Conservation (phyloP, 1,140 invertebrate genomes). For the Calliphora vicina region DNA sequence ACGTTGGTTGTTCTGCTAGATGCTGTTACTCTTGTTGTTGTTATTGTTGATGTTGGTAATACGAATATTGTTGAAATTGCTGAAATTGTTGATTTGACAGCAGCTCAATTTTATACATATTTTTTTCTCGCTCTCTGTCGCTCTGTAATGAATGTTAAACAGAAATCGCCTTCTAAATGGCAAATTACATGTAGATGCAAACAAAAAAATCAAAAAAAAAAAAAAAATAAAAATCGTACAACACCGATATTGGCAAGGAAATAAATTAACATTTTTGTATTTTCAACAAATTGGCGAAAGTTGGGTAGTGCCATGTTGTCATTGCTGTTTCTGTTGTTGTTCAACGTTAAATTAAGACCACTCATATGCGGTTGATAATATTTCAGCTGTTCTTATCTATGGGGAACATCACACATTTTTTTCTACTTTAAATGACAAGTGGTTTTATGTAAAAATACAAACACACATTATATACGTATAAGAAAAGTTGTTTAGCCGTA, state of each 20-base stretch:
- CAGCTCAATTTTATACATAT: constrained; percentile 40
- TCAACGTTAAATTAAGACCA: background rate
- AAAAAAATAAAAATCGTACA: background rate
- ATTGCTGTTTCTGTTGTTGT: background rate
- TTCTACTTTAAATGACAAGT: background rate
- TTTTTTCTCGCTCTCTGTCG: background rate
- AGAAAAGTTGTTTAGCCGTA: background rate
- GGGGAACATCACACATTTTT: constrained; percentile 8
- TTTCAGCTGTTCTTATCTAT: background rate
- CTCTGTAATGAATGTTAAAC: constrained; percentile 38
- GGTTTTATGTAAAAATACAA: background rate
- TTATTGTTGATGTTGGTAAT: background rate
- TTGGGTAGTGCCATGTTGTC: background rate
- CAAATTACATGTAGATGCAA: background rate
- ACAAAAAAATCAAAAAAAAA: background rate
- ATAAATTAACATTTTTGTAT: constrained; percentile 9
- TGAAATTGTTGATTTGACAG: constrained; percentile 35
- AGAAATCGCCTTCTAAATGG: constrained; percentile 12
- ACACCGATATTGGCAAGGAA: background rate
- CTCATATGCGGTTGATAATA: background rate
- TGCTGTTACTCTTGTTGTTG: background rate
- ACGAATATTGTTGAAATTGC: background rate
- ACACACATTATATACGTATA: too few species aligned
- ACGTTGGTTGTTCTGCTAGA: background rate
- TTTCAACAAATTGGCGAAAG: constrained; percentile 11